Evolutionary conservation across 2,888 invertebrate genomes (phyloP), one percentile per base, ranked within the genome.

Genomic region (Acrocyrtus sp.): DNA sequence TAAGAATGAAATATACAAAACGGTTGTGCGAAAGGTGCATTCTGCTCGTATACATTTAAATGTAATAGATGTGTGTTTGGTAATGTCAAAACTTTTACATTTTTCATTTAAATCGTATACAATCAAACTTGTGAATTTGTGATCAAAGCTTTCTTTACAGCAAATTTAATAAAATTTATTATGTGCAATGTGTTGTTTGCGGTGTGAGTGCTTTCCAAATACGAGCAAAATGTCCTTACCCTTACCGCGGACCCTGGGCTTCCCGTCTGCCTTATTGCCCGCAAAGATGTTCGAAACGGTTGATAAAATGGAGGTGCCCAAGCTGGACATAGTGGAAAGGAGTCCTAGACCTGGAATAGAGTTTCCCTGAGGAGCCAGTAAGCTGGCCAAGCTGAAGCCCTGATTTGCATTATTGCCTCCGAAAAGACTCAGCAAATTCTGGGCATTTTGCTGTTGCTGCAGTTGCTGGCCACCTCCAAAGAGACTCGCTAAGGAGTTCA

Each of bases 221-320:
- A 70, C 70, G 70, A 70, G 70, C 70, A 70, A 63, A 70, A 70
- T 70, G 70, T 70, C 70, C 70, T 70, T 70, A 70, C 70, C 63
- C 63, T 77, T 74, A 80, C 80, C 80, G 73, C 81, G 68, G 19
- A 81, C 80, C 70, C 79, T 50, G 12, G 81, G 79, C 51, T 76
- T 77, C 34, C 80, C 80, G 56, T 78, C 75, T n/a, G n/a, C n/a
- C 12, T 54, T 70, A 60, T 57, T 74, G n/a, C 77, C 79, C 47
- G 75, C 66, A 27, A 80, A 63, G 12, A 76, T 58, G 43, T 65
- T 70, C n/a, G 78, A 75, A 12, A 77, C 69, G 3, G 76, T 68
- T 12, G 75, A 70, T 17, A 75, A 58, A 1, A 79, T 17, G 6
- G 77, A 70, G 3, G 78, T 66, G n/a, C 78, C 81, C 2, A 81